These are phyloP conservation scores for Symphodus melops DNA, from an alignment of 2,113 vertebrate species.

Conservation along the genomic window DNA sequence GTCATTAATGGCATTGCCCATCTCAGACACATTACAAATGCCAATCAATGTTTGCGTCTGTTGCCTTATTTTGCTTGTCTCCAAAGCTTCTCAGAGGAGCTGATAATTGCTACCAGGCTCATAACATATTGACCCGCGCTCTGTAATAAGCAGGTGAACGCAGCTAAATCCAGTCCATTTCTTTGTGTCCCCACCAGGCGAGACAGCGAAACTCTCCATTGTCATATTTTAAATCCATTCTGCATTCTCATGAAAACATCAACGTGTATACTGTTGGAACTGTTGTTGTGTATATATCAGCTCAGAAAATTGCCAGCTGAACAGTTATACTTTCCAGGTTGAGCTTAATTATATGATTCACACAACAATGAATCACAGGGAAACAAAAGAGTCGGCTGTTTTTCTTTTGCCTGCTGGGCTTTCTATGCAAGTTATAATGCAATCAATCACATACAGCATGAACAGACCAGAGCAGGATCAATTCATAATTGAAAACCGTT, in stretches of 20 bases:
- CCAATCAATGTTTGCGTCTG: conserved; percentile 56
- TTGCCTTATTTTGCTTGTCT: conserved; percentile 43
- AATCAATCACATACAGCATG: conserved; percentile 54
- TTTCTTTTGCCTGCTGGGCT: conserved; percentile 43
- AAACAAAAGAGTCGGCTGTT: conserved; percentile 2
- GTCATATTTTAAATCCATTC: conserved; percentile 51
- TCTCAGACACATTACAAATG: conserved; percentile 56
- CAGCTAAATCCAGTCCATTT: conserved; percentile 35
- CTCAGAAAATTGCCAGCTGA: conserved; percentile 17
- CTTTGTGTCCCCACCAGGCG: conserved; percentile 36
- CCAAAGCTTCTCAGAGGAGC: conserved; percentile 33
- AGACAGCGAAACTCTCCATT: conserved; percentile 37
- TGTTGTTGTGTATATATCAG: conserved; percentile 12
- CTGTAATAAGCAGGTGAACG: conserved; percentile 54
- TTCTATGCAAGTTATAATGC: conserved; percentile 46
- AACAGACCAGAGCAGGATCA: conserved; percentile 46
- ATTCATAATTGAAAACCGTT: conserved; percentile 72
- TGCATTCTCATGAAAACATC: conserved; percentile 59
- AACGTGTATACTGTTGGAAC: not conserved
- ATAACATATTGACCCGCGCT: conserved; percentile 62
- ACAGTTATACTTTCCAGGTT: conserved; percentile 21
- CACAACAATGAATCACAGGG: conserved; percentile 10
- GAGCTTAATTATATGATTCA: conserved; percentile 56
- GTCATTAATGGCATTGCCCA: conserved; percentile 33
- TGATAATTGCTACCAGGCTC: conserved; percentile 68